A percentile compares a stretch with the other conserved stretches of the same genome.
Evolutionary conservation across 2,797 vertebrate genomes (phyloP).

Genomic region (Paramormyrops hopkinsi): DNA sequence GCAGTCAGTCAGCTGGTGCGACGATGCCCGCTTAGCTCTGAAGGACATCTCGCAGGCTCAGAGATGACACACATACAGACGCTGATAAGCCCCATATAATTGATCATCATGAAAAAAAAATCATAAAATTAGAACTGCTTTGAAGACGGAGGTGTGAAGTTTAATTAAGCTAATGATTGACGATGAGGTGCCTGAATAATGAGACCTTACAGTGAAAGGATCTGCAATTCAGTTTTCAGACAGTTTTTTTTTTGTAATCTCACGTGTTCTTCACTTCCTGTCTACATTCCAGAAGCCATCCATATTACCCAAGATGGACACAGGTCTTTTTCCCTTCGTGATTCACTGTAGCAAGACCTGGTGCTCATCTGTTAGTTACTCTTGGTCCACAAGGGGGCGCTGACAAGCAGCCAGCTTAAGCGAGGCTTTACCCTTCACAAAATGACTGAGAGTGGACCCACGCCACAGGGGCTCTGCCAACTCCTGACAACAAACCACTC

Average conservation of each 20-base stretch:
- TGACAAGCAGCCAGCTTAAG: constrained; percentile 27
- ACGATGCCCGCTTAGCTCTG: neutral
- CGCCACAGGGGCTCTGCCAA: neutral
- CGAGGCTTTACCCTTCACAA: neutral
- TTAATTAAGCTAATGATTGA: constrained; percentile 19
- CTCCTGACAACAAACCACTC: constrained; percentile 4
- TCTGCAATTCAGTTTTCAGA: neutral
- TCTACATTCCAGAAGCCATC: neutral
- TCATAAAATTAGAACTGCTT: constrained; percentile 12
- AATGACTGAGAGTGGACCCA: neutral
- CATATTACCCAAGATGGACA: neutral
- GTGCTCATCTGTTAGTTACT: neutral
- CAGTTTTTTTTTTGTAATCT: neutral
- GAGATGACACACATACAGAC: neutral
- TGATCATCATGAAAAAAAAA: constrained; percentile 13
- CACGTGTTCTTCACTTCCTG: neutral
- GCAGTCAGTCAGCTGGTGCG: neutral
- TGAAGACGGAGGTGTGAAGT: constrained; percentile 18
- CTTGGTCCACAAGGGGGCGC: constrained; percentile 36
- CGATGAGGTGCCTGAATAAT: constrained; percentile 13
- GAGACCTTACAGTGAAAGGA: neutral
- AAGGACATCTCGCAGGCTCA: constrained; percentile 2
- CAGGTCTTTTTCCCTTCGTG: neutral
- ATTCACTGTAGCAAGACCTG: neutral
- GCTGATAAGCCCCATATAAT: constrained; percentile 20